Conservation (phyloP, 2,888 invertebrate species). For the Bhutanitis thaidina region DNA sequence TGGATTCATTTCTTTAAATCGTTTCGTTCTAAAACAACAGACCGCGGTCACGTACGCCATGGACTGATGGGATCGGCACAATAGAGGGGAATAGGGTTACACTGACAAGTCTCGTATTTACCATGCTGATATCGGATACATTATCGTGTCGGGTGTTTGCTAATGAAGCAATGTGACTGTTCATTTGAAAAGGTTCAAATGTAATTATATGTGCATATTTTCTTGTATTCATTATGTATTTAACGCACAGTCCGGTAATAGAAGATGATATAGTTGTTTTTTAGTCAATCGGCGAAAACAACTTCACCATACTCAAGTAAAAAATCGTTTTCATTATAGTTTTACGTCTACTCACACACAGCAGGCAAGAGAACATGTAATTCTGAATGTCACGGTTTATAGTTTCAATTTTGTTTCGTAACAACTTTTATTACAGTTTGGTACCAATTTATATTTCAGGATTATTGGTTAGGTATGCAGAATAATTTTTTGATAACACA, state of each 20-base stretch:
- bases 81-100: slow-evolving; percentile 10
- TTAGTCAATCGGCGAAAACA: too few species aligned
- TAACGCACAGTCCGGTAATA: too few species aligned
- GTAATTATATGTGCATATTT: too few species aligned
- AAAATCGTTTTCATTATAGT: too few species aligned
- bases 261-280: too few species aligned
- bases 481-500: neutral
- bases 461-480: slow-evolving; percentile 8
- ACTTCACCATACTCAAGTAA: too few species aligned
- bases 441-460: slow-evolving; percentile 18
- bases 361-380: neutral
- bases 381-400: slow-evolving; percentile 20
- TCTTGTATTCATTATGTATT: too few species aligned
- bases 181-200: too few species aligned
- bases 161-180: too few species aligned
- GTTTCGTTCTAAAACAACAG: slow-evolving; percentile 5
- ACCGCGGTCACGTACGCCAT: slow-evolving; percentile 25
- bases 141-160: neutral
- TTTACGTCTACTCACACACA: too few species aligned
- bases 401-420: slow-evolving; percentile 15
- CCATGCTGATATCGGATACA: slow-evolving; percentile 2
- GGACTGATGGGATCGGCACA: slow-evolving; percentile 16
- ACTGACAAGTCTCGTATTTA: neutral
- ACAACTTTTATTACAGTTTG: slow-evolving; percentile 9
- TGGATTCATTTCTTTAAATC: too few species aligned